Conservation (phyloP, 2,888 invertebrate genomes). For the Seira sanloemensis region DNA sequence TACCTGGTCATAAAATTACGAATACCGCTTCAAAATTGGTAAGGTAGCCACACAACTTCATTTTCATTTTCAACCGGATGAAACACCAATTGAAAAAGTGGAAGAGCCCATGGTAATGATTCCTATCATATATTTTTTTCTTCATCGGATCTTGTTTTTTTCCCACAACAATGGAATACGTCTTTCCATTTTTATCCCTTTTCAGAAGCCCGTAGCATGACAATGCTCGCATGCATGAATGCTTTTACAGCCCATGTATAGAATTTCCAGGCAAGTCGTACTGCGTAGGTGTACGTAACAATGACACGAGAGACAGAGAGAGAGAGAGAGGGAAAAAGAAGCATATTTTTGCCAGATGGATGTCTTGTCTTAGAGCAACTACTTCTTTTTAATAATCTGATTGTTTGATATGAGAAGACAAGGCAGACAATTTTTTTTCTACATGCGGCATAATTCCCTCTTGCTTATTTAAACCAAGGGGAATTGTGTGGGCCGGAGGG, state of each 20-base stretch:
- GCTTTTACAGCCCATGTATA: neutral
- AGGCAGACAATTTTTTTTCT: neutral
- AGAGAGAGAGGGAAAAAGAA: conserved; percentile 26
- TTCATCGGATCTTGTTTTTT: conserved; percentile 47
- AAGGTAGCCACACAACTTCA: conserved; percentile 6
- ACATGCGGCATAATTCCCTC: neutral
- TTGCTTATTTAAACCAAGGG: neutral
- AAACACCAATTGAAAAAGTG: conserved; percentile 43
- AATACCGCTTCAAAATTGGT: neutral
- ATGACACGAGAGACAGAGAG: conserved; percentile 42
- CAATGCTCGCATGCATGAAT: conserved; percentile 10
- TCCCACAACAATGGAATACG: conserved; percentile 37
- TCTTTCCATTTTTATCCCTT: neutral
- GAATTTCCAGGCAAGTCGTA: conserved; percentile 22
- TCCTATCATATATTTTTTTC: conserved; percentile 40
- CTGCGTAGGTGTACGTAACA: conserved; percentile 47
- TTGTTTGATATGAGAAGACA: neutral
- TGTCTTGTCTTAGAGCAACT: neutral
- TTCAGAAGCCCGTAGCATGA: conserved; percentile 34
- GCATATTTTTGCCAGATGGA: neutral
- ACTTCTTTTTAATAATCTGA: neutral
- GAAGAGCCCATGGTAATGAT: conserved; percentile 33
- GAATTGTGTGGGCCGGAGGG: conserved; percentile 32
- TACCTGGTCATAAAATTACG: neutral
- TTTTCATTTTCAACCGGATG: conserved; percentile 43